Evolutionary conservation across 1,140 invertebrate species (phyloP).

Genomic region (Danaus melanippus): DNA sequence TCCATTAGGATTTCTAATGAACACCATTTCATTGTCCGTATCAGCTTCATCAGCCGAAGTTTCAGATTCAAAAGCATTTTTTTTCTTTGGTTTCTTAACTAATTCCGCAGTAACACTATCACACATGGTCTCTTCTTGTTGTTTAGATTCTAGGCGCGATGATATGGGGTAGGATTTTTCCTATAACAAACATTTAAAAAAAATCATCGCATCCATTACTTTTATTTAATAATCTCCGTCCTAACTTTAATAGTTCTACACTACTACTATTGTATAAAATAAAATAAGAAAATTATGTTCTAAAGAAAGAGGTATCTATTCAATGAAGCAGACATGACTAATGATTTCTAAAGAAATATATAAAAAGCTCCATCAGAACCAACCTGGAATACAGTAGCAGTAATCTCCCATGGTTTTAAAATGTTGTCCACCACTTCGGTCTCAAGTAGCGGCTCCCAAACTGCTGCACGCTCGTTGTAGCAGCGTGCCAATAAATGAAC

Average conservation of each 20-base stretch:
- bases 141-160: conserved; percentile 64
- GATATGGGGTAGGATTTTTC: conserved; percentile 78
- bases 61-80: conserved; percentile 70
- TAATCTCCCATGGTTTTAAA: conserved; percentile 82
- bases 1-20: conserved; percentile 68
- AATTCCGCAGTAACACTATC: conserved; percentile 32
- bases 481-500: conserved; percentile 80
- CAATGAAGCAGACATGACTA: too few relatives aligned
- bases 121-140: conserved; percentile 40
- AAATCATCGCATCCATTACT: too few relatives aligned
- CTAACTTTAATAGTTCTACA: too few relatives aligned
- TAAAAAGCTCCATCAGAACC: neutral
- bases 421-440: conserved; percentile 79
- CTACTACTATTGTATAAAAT: too few relatives aligned
- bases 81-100: conserved; percentile 36
- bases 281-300: too few relatives aligned
- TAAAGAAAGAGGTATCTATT: too few relatives aligned
- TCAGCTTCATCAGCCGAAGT: conserved; percentile 77
- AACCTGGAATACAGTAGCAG: conserved; percentile 78
- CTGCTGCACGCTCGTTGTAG: conserved; percentile 80
- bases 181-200: conserved; percentile 31
- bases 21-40: conserved; percentile 74
- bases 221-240: too few relatives aligned
- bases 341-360: too few relatives aligned
- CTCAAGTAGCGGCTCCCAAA: conserved; percentile 87